These are phyloP conservation scores for Catocala sponsa DNA, from an alignment of 2,888 invertebrate genomes.

Conservation along the genomic window DNA sequence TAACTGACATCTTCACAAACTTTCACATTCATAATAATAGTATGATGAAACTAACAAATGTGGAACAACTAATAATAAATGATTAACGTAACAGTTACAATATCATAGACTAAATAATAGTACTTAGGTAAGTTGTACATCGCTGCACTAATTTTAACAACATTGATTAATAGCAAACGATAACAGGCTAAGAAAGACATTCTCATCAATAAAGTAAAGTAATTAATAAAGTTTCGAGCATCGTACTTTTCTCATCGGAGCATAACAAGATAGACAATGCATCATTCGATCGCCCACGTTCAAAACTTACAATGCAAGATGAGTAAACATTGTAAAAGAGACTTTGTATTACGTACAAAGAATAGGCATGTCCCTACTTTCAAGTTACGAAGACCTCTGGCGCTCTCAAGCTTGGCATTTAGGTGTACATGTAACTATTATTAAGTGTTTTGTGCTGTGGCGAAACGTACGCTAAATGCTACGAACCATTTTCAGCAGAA, in stretches of 20 bases:
- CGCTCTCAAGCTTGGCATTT: slow-evolving; percentile 34
- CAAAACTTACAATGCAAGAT: slow-evolving; percentile 7
- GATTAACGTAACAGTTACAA: too few species aligned
- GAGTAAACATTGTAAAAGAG: slow-evolving; percentile 23
- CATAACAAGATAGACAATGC: slow-evolving; percentile 3
- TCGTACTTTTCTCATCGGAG: neutral
- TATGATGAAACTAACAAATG: too few species aligned
- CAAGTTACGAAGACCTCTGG: slow-evolving; percentile 33
- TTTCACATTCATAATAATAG: too few species aligned
- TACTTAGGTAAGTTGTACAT: too few species aligned
- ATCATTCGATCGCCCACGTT: slow-evolving; percentile 2
- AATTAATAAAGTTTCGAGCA: slow-evolving; percentile 8
- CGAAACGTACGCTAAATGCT: slow-evolving; percentile 41
- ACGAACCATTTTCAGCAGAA: slow-evolving; percentile 31
- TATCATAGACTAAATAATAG: too few species aligned
- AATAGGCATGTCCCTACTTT: neutral
- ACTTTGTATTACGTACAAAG: slow-evolving; percentile 10
- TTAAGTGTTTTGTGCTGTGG: slow-evolving; percentile 1
- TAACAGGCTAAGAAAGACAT: neutral
- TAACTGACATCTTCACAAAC: too few species aligned
- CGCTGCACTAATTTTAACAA: too few species aligned
- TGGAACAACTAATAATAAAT: too few species aligned
- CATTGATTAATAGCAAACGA: neutral
- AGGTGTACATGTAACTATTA: slow-evolving; percentile 12
- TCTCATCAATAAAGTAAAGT: slow-evolving; percentile 1